These are phyloP conservation scores for Acrossocheilus fasciatus DNA, from an alignment of 2,797 vertebrate species.

Conservation along the genomic window DNA sequence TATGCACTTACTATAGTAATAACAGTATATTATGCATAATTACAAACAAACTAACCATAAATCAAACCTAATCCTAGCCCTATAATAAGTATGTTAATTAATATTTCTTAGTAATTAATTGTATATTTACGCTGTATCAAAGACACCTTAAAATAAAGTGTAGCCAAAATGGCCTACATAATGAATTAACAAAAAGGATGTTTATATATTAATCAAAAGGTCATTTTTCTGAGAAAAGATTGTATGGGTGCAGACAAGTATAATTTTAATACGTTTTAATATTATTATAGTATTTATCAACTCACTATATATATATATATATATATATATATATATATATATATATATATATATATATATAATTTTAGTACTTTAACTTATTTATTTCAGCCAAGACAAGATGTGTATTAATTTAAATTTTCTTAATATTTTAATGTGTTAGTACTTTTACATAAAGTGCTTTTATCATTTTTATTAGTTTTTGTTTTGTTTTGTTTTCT, in stretches of 20 bases:
- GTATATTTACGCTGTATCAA: neutral
- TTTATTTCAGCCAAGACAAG: neutral
- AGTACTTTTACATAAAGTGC: neutral
- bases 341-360: too few relatives aligned
- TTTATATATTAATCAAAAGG: neutral
- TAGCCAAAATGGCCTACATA: neutral
- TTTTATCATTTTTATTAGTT: neutral
- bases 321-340: too few relatives aligned
- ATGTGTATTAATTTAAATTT: neutral
- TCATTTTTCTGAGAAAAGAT: neutral
- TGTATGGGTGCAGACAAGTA: too few relatives aligned
- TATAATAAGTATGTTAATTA: neutral
- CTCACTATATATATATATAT: too few relatives aligned
- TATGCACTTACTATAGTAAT: neutral
- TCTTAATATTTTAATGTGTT: neutral
- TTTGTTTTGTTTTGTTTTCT: neutral
- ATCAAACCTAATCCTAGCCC: neutral
- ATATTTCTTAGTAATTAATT: neutral
- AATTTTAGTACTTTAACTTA: neutral
- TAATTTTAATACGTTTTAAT: too few relatives aligned
- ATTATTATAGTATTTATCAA: too few relatives aligned
- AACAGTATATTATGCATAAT: neutral
- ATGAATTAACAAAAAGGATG: neutral
- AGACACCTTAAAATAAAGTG: neutral
- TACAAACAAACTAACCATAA: neutral